Base-by-base conservation (phyloP, 2,797 vertebrate genomes). In the Remorina albescens region DNA sequence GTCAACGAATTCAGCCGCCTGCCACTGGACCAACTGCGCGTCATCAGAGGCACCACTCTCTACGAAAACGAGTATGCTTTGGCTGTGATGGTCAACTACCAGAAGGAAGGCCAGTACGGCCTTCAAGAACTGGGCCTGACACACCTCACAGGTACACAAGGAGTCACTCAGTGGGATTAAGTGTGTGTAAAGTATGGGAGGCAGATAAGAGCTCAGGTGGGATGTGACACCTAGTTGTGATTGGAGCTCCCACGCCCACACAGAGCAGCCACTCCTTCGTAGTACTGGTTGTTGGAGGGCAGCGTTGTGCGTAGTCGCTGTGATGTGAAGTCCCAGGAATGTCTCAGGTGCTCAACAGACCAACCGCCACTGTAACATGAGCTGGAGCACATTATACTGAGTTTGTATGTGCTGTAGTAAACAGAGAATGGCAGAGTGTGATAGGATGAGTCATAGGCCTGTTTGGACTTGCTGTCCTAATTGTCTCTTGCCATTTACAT, bases 51-150 rank as follows among this genome's bases (percentile, higher is more conserved):
- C n/a, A 97, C 92, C 61, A 96, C 95, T 13, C 94, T 99, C 55
- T 99, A 96, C 0, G 96, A 99, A 12, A 93, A 93, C 53, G 84
- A 92, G 18, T 99, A 96, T 0, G 97, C 97, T 3, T 79, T 99
- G 78, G 94, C 96, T 0, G 94, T 99, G 75, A 96, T 99, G 82
- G 76, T 99, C 6, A 99, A 99, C 95, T 99, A 99, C 89, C 96
- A 96, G 83, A 99, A 95, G 84, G 96, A 96, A 4, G 97, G 97
- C 0, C 94, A 94, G 74, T 89, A 96, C 2, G 98, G 98, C 30
- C 94, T 99, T n/a, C 94, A 95, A 61, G 97, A 98, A 58, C 95
- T 99, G 64, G 97, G 98, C 58, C 68, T 99, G 84, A 97, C 95
- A 74, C 97, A 97, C 78, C 91, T 99, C 58, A 99, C 98, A 16